A percentile compares a stretch with the other conserved stretches of the same genome.
Evolutionary conservation across 2,888 invertebrate genomes (phyloP).

Genomic region (Ceriagrion tenellum): DNA sequence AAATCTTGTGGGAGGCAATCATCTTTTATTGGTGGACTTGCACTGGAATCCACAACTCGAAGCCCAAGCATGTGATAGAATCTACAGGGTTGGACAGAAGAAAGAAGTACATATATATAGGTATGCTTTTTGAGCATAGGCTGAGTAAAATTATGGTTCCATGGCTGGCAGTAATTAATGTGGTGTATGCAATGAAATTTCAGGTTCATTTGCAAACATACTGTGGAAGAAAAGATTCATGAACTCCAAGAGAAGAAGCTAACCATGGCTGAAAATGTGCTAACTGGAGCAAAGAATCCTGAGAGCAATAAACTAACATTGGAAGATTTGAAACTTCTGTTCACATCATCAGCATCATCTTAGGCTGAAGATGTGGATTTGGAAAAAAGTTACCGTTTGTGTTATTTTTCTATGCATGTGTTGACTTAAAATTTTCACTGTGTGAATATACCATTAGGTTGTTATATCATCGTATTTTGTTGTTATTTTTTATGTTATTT

Average conservation of each 20-base stretch:
- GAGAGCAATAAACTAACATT: slow-evolving; percentile 85
- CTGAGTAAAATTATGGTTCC: background rate
- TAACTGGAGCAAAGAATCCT: slow-evolving; percentile 85
- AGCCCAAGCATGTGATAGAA: slow-evolving; percentile 95
- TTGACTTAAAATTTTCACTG: background rate
- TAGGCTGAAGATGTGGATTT: background rate
- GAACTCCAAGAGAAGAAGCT: slow-evolving; percentile 90
- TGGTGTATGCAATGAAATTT: slow-evolving; percentile 70
- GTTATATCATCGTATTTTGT: background rate
- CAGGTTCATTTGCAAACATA: slow-evolving; percentile 90
- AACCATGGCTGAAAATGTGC: slow-evolving; percentile 87
- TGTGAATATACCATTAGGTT: background rate
- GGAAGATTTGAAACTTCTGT: slow-evolving; percentile 83
- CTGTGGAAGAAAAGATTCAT: slow-evolving; percentile 93
- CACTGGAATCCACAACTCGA: slow-evolving; percentile 99
- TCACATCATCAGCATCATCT: slow-evolving; percentile 72
- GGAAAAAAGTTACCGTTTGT: background rate
- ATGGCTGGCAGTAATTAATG: background rate
- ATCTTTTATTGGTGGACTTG: slow-evolving; percentile 92
- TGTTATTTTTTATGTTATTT: background rate
- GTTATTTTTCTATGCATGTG: background rate
- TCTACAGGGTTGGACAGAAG: slow-evolving; percentile 94
- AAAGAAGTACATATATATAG: slow-evolving; percentile 91
- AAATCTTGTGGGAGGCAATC: slow-evolving; percentile 95
- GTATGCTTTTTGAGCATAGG: slow-evolving; percentile 78